These are phyloP conservation scores for Byasa hedistus DNA, from an alignment of 2,888 invertebrate genomes.

Conservation along the genomic window DNA sequence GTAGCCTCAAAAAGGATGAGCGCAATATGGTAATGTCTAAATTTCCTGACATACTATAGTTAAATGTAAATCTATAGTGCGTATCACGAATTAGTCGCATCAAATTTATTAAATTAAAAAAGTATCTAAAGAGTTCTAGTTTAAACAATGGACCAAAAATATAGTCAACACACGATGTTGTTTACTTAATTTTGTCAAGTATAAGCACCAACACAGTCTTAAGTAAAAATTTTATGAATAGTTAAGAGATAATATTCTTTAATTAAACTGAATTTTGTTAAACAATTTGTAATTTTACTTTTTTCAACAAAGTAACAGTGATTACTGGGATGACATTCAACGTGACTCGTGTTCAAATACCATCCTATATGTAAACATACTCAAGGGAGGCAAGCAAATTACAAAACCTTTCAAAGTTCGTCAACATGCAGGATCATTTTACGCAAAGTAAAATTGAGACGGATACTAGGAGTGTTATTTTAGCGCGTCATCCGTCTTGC, in stretches of 20 bases:
- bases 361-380: constrained; percentile 56
- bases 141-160: too few species aligned
- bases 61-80: too few species aligned
- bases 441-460: constrained; percentile 56
- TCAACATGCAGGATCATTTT: constrained; percentile 59
- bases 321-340: constrained; percentile 42
- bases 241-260: too few species aligned
- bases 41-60: too few species aligned
- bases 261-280: background rate
- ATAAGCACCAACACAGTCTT: background rate
- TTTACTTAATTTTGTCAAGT: too few species aligned
- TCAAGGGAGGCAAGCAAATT: constrained; percentile 46
- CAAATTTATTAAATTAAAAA: too few species aligned
- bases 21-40: too few species aligned
- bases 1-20: too few species aligned
- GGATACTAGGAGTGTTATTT: constrained; percentile 47
- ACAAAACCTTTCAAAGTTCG: constrained; percentile 54
- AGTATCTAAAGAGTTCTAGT: too few species aligned
- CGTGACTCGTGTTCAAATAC: constrained; percentile 49
- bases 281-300: background rate
- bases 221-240: too few species aligned
- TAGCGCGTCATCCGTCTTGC: constrained; percentile 29
- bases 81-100: too few species aligned
- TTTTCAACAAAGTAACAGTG: constrained; percentile 30
- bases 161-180: too few species aligned